A percentile compares a stretch with the other conserved stretches of the same genome.
phyloP scores from a whole-genome alignment of 53 echinoderm and acorn worm species.

The Luidia sarsii region DNA sequence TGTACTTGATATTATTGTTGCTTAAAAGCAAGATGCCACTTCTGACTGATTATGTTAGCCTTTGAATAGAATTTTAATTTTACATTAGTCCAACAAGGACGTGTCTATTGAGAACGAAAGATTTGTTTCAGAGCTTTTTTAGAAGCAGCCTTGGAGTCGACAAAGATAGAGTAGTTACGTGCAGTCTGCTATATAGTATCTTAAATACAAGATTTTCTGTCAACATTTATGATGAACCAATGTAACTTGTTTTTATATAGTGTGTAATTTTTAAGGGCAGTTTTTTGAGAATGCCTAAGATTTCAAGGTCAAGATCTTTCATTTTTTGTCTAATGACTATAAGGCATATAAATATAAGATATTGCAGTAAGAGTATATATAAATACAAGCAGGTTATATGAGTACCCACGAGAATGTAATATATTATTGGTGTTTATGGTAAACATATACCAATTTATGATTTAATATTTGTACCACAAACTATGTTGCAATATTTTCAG shows the following conservation, averaged over 20 bases:
- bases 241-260: conserved; percentile 7
- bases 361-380: conserved; percentile 34
- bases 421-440: conserved; percentile 43
- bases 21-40: no score
- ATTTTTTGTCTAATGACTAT: conserved; percentile 32
- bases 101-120: not conserved
- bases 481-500: conserved; percentile 48
- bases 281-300: conserved; percentile 13
- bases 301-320: conserved; percentile 48
- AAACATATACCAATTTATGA: conserved; percentile 8
- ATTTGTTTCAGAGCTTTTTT: not conserved
- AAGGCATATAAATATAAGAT: conserved; percentile 36
- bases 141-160: not conserved
- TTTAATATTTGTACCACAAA: conserved; percentile 53
- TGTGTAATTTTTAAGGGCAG: conserved; percentile 30
- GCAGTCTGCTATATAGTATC: not conserved
- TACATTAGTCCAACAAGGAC: not conserved
- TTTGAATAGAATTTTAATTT: no score
- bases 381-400: conserved; percentile 21
- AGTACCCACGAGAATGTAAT: conserved; percentile 34
- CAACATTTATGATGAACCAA: not conserved
- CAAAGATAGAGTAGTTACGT: conserved; percentile 3
- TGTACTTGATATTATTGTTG: no score
- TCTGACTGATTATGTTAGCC: no score
- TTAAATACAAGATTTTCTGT: conserved; percentile 16